phyloP scores from a whole-genome alignment of 2,888 invertebrate species.

The Campaea margaritaria region DNA sequence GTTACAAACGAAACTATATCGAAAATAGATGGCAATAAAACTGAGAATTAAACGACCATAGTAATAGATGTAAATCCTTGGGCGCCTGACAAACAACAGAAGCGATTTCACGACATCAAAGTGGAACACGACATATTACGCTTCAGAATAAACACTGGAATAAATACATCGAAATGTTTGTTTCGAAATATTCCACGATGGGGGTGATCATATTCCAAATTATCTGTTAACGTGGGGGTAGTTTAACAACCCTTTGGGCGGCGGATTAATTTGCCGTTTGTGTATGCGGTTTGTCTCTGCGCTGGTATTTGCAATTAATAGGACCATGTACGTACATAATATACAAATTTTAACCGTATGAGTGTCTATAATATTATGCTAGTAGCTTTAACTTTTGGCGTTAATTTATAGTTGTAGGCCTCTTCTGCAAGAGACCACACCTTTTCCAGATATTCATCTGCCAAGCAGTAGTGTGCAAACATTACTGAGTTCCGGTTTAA shows the following conservation, averaged over 20 bases:
- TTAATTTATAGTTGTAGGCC: too few species aligned
- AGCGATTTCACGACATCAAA: conserved; percentile 85
- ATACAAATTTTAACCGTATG: background rate
- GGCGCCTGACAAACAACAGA: conserved; percentile 82
- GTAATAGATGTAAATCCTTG: conserved; percentile 80
- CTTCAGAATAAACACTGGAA: conserved; percentile 84
- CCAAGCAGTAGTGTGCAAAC: too few species aligned
- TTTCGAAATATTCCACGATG: conserved; percentile 78
- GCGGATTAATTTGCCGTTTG: conserved; percentile 78
- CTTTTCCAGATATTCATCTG: too few species aligned
- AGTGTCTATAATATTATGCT: too few species aligned
- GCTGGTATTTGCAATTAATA: conserved; percentile 73
- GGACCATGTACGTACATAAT: conserved; percentile 28
- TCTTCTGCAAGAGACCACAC: too few species aligned
- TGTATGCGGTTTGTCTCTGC: conserved; percentile 59
- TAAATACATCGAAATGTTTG: conserved; percentile 84
- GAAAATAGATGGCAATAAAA: conserved; percentile 79
- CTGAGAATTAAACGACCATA: conserved; percentile 73
- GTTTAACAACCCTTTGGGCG: conserved; percentile 75
- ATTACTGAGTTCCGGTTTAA: too few species aligned
- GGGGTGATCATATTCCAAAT: conserved; percentile 82
- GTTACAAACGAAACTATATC: conserved; percentile 76
- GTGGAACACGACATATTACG: conserved; percentile 85
- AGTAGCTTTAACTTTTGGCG: too few species aligned
- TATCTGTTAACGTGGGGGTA: conserved; percentile 78